Conservation (phyloP, 2,797 vertebrate genomes). For the Otus scops region DNA sequence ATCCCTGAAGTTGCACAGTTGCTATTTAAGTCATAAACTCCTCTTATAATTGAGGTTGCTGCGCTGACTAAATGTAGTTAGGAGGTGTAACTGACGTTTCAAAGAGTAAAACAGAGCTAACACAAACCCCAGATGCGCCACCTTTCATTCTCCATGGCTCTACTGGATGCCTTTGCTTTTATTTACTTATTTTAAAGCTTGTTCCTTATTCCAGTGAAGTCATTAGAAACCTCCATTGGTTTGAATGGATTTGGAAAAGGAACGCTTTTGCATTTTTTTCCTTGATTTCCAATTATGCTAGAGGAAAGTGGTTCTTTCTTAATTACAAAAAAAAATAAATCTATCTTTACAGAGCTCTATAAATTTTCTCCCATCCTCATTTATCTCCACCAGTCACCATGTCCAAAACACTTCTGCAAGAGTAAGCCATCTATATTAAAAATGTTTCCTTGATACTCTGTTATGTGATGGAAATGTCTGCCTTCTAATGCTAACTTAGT, state of each 20-base stretch:
- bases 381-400: not conserved
- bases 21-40: not conserved
- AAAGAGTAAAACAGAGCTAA: not conserved
- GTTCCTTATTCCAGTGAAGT: not conserved
- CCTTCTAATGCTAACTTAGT: not conserved
- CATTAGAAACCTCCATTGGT: not conserved
- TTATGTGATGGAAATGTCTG: not conserved
- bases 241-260: not conserved
- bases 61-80: not conserved
- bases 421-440: not conserved
- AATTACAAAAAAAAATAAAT: not conserved
- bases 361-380: not conserved
- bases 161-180: not conserved
- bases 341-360: slow-evolving; percentile 1
- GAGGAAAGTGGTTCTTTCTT: not conserved
- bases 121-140: not conserved
- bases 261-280: not conserved
- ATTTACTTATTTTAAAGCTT: not conserved
- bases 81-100: not conserved
- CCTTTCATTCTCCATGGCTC: not conserved
- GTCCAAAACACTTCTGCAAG: not conserved
- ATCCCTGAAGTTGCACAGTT: not conserved
- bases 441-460: not conserved
- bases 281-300: not conserved
- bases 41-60: not conserved